phyloP scores from a whole-genome alignment of 2,888 invertebrate species.

The Andrena bucephala region DNA sequence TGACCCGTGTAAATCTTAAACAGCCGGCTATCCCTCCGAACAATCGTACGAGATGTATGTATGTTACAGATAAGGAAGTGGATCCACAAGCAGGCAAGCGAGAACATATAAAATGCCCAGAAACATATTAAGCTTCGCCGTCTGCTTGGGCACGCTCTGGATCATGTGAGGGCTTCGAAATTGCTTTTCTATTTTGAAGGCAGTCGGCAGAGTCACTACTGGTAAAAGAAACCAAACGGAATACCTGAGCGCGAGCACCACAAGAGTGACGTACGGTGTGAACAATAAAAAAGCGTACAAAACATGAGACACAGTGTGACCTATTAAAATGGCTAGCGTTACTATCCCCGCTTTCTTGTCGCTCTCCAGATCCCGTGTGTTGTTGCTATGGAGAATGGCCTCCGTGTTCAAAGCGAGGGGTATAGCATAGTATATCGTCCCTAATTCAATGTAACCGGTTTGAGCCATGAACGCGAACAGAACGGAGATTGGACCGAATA shows the following conservation, averaged over 20 bases:
- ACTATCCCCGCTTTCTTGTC: slow-evolving; percentile 96
- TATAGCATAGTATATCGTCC: slow-evolving; percentile 96
- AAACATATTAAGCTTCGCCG: slow-evolving; percentile 95
- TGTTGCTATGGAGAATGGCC: slow-evolving; percentile 97
- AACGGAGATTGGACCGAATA: slow-evolving; percentile 97
- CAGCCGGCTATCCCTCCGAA: not conserved
- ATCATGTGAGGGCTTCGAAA: slow-evolving; percentile 93
- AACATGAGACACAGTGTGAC: slow-evolving; percentile 95
- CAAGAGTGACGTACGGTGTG: slow-evolving; percentile 95
- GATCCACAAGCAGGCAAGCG: slow-evolving; percentile 87
- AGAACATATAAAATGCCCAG: slow-evolving; percentile 96
- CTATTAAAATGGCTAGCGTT: slow-evolving; percentile 97
- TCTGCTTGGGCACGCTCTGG: slow-evolving; percentile 93
- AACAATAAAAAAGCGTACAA: slow-evolving; percentile 96
- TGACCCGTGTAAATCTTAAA: slow-evolving; percentile 42
- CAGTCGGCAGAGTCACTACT: slow-evolving; percentile 93
- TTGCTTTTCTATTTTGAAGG: slow-evolving; percentile 95
- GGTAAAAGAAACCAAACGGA: slow-evolving; percentile 96
- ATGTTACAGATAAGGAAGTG: slow-evolving; percentile 81
- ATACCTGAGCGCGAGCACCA: slow-evolving; percentile 93
- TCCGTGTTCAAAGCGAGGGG: slow-evolving; percentile 97
- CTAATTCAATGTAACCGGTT: slow-evolving; percentile 95
- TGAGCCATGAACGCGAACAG: slow-evolving; percentile 97
- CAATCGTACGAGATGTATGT: slow-evolving; percentile 6
- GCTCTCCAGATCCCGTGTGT: slow-evolving; percentile 95